A percentile compares a stretch with the other conserved stretches of the same genome.
Conservation (phyloP, 2,888 invertebrate genomes). For the Drosophila multiciliata region DNA sequence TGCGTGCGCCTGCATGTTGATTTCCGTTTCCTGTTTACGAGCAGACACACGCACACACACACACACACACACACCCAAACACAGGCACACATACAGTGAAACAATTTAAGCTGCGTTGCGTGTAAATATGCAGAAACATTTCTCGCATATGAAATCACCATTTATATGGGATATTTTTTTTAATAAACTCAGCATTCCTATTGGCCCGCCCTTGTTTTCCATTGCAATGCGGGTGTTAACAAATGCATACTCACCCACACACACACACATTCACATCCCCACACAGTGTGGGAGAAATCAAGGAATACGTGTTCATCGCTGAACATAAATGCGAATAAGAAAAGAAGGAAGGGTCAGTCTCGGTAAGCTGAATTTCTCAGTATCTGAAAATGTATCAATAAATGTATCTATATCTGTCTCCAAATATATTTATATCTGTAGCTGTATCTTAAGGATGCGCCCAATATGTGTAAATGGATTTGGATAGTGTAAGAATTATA, state of each 20-base stretch:
- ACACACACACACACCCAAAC: conserved; percentile 4
- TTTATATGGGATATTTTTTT: conserved; percentile 74
- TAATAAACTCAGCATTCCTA: conserved; percentile 59
- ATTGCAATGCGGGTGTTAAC: conserved; percentile 47
- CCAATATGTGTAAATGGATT: not conserved
- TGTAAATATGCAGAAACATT: conserved; percentile 65
- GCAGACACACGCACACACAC: conserved; percentile 30
- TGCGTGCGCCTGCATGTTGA: conserved; percentile 67
- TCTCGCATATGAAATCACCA: conserved; percentile 66
- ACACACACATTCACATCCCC: not conserved
- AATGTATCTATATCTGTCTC: conserved; percentile 14
- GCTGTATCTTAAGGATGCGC: conserved; percentile 1
- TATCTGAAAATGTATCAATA: not conserved
- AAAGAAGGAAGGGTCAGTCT: conserved; percentile 47
- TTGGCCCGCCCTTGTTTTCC: conserved; percentile 16
- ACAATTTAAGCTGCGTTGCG: conserved; percentile 37
- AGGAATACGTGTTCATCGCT: conserved; percentile 49
- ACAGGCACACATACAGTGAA: conserved; percentile 7
- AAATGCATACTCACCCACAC: conserved; percentile 22
- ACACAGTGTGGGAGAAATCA: not conserved
- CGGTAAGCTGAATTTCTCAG: conserved; percentile 22
- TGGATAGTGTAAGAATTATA: too few relatives aligned
- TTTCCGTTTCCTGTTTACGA: conserved; percentile 67
- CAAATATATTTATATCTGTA: conserved; percentile 6
- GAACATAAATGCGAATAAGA: conserved; percentile 47